Percentiles rank a stretch among this genome's conserved stretches.
These are phyloP conservation scores for Dromaius novaehollandiae DNA, from an alignment of 2,113 vertebrate genomes.

Conservation along the genomic window DNA sequence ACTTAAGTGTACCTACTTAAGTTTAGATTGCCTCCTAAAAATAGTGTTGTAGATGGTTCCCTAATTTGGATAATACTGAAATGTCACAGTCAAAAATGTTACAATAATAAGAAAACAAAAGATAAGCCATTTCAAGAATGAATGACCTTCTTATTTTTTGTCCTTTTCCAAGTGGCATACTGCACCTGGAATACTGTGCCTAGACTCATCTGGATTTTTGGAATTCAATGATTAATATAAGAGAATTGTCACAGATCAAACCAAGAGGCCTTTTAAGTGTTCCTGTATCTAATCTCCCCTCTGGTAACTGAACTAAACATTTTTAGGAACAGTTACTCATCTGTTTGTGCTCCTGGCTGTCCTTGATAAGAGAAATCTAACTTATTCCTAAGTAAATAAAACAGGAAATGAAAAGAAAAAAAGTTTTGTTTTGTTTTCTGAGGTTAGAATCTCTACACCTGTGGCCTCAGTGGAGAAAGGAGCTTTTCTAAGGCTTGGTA, in stretches of 20 bases:
- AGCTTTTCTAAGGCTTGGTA: not conserved
- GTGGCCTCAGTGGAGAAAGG: not conserved
- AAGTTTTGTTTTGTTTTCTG: not conserved
- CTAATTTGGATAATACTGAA: not conserved
- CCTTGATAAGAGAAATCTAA: not conserved
- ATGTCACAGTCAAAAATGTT: not conserved
- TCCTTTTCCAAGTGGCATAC: not conserved
- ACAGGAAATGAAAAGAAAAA: not conserved
- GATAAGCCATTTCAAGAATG: not conserved
- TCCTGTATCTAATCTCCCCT: not conserved
- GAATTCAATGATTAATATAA: not conserved
- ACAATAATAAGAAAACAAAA: not conserved
- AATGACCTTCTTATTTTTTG: too few relatives aligned
- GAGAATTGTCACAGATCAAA: not conserved
- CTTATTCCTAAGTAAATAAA: not conserved
- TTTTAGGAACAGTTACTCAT: not conserved
- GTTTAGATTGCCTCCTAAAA: not conserved
- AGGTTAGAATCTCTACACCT: not conserved
- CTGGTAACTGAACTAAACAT: not conserved
- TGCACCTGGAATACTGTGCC: not conserved
- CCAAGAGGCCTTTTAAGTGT: not conserved
- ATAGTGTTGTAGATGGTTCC: not conserved
- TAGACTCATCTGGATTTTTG: not conserved
- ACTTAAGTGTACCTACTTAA: not conserved
- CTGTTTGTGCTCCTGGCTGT: not conserved